Evolutionary conservation across 2,797 vertebrate genomes (phyloP).

Genomic region (Takifugu rubripes): DNA sequence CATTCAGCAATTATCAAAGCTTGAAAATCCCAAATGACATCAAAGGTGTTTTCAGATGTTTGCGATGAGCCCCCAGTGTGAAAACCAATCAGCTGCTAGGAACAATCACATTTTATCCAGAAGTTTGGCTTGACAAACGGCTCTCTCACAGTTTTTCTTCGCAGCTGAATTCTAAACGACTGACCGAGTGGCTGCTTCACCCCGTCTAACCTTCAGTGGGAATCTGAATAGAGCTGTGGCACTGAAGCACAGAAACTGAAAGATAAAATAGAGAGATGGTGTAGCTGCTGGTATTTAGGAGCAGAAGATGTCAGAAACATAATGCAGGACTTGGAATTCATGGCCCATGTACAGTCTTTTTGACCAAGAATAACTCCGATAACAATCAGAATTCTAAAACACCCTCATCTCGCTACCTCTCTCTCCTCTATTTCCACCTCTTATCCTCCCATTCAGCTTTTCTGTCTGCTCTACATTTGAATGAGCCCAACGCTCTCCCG

Average conservation of each 20-base stretch:
- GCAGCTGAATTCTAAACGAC: conserved; percentile 18
- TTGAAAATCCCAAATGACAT: too few relatives aligned
- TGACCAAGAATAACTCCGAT: conserved; percentile 62
- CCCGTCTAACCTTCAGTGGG: conserved; percentile 31
- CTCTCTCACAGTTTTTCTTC: conserved; percentile 10
- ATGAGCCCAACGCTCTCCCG: conserved; percentile 29
- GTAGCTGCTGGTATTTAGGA: conserved; percentile 3
- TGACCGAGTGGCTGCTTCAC: conserved; percentile 26
- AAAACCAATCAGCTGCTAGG: too few relatives aligned
- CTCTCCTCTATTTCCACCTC: conserved; percentile 21
- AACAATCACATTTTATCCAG: conserved; percentile 10
- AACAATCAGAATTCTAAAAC: conserved; percentile 62
- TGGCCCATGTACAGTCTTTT: conserved; percentile 53
- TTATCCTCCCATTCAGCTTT: conserved; percentile 24
- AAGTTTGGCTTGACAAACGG: not conserved
- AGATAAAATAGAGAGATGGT: conserved; percentile 32
- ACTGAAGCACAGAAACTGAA: conserved; percentile 24
- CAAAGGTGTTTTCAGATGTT: too few relatives aligned
- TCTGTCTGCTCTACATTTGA: conserved; percentile 54
- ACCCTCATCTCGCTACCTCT: conserved; percentile 32
- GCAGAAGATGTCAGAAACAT: conserved; percentile 41
- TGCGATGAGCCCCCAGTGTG: too few relatives aligned
- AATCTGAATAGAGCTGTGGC: conserved; percentile 45
- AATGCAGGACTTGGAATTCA: conserved; percentile 63
- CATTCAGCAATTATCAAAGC: too few relatives aligned